These are phyloP conservation scores for Eunapius fragilis DNA, from an alignment of 37 sponge, comb jelly and placozoan genomes.

Conservation along the genomic window DNA sequence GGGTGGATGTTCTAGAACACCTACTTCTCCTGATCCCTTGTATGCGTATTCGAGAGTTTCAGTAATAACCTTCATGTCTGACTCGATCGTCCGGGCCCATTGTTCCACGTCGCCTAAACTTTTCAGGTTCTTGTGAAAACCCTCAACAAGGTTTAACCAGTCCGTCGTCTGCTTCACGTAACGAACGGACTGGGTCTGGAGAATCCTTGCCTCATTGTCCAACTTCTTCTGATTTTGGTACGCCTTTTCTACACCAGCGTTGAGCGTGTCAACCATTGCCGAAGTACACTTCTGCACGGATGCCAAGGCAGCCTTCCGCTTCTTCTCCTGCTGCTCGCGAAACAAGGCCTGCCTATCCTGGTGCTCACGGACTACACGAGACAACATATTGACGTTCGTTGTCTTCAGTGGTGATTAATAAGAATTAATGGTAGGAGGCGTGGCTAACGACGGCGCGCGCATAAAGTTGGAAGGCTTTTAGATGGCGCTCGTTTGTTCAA, in stretches of 20 bases:
- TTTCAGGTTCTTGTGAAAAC: slow-evolving; percentile 89
- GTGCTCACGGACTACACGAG: slow-evolving; percentile 84
- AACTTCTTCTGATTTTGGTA: slow-evolving; percentile 92
- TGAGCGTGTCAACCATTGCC: slow-evolving; percentile 84
- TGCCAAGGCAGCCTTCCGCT: slow-evolving; percentile 69
- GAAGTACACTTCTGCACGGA: slow-evolving; percentile 76
- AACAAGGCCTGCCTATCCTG: slow-evolving; percentile 79
- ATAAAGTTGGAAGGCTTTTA: slow-evolving; percentile 10
- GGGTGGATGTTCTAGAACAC: slow-evolving; percentile 21
- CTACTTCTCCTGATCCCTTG: slow-evolving; percentile 74
- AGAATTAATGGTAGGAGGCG: background rate
- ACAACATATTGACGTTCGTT: slow-evolving; percentile 63
- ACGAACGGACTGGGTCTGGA: slow-evolving; percentile 76
- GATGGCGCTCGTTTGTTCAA: slow-evolving; percentile 95
- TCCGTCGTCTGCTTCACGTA: slow-evolving; percentile 90
- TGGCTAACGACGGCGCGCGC: background rate
- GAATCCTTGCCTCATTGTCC: slow-evolving; percentile 77
- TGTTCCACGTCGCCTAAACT: slow-evolving; percentile 93
- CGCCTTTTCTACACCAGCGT: slow-evolving; percentile 82
- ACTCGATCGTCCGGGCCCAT: slow-evolving; percentile 93
- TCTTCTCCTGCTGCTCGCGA: slow-evolving; percentile 79
- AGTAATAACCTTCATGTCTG: slow-evolving; percentile 80
- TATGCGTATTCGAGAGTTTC: slow-evolving; percentile 86
- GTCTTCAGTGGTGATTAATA: background rate
- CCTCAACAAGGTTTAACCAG: slow-evolving; percentile 89